A percentile compares a stretch with the other conserved stretches of the same genome.
Evolutionary conservation across 2,797 vertebrate genomes (phyloP).

Genomic region (Saxicola maurus): DNA sequence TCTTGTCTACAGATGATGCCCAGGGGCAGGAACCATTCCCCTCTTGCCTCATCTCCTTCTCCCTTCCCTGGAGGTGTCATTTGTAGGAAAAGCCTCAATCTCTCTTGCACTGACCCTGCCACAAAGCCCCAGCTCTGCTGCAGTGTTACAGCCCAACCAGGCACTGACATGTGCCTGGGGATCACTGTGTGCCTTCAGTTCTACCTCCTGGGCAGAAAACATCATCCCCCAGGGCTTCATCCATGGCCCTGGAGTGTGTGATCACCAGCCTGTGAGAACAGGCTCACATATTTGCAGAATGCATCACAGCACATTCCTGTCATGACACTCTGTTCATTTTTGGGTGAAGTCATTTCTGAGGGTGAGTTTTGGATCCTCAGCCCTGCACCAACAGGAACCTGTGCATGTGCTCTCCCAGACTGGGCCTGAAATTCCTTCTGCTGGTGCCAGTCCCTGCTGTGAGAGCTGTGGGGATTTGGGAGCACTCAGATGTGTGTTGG

Average conservation of each 20-base stretch:
- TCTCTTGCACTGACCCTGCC: background rate
- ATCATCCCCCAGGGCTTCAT: fast-evolving
- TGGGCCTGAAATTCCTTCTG: background rate
- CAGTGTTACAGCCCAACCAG: background rate
- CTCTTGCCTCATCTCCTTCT: background rate
- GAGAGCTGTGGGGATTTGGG: background rate
- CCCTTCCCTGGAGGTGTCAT: background rate
- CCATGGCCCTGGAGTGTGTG: fast-evolving
- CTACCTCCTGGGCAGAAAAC: background rate
- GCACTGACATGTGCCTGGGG: background rate
- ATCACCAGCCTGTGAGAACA: background rate
- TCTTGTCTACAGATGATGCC: background rate
- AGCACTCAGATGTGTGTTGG: fast-evolving
- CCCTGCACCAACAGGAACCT: fast-evolving
- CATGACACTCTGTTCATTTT: background rate
- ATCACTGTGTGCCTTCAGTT: background rate
- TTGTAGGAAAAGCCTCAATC: background rate
- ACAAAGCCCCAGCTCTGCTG: background rate
- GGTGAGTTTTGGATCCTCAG: background rate
- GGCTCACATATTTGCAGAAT: background rate
- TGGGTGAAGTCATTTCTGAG: background rate
- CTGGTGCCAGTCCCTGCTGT: fast-evolving
- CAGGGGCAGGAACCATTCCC: background rate
- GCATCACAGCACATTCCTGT: background rate
- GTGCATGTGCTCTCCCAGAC: background rate